Evolutionary conservation across 2,888 invertebrate genomes (phyloP).

Genomic region (Drosophila kambysellisi): DNA sequence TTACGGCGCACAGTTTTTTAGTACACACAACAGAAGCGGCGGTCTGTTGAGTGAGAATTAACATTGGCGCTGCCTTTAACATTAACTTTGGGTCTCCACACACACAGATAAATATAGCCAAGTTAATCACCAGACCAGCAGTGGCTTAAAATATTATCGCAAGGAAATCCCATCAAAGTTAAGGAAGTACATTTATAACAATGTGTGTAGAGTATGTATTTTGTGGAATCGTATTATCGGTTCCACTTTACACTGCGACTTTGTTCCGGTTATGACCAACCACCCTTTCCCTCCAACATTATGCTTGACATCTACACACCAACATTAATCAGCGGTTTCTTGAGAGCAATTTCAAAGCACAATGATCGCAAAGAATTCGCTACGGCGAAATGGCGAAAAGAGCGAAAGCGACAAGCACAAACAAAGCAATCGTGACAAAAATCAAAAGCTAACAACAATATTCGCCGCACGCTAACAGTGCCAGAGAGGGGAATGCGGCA

Average conservation of each 20-base stretch:
- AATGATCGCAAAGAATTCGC: slow-evolving; percentile 59
- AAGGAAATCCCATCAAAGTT: background rate
- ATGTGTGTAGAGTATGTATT: slow-evolving; percentile 6
- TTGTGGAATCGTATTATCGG: slow-evolving; percentile 31
- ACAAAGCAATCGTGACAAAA: slow-evolving; percentile 38
- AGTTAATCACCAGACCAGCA: slow-evolving; percentile 61
- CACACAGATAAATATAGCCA: slow-evolving; percentile 43
- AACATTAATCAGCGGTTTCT: slow-evolving; percentile 59
- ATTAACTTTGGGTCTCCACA: slow-evolving; percentile 45
- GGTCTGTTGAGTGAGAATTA: slow-evolving; percentile 41
- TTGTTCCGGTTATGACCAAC: slow-evolving; percentile 55
- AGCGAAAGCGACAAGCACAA: slow-evolving; percentile 45
- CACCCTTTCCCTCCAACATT: background rate
- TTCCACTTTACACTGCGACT: slow-evolving; percentile 12
- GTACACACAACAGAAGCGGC: slow-evolving; percentile 38
- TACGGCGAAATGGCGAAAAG: slow-evolving; percentile 36
- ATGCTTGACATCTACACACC: background rate
- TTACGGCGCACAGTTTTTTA: slow-evolving; percentile 38
- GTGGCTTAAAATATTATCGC: slow-evolving; percentile 5
- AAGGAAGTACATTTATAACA: slow-evolving; percentile 9
- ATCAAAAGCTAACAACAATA: slow-evolving; percentile 12
- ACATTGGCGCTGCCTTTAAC: slow-evolving; percentile 36
- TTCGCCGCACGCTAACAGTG: slow-evolving; percentile 16
- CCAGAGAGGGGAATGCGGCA: slow-evolving; percentile 16
- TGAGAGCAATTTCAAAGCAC: slow-evolving; percentile 47